phyloP scores from a whole-genome alignment of 2,888 invertebrate species.

The Siphlonurus alternatus region DNA sequence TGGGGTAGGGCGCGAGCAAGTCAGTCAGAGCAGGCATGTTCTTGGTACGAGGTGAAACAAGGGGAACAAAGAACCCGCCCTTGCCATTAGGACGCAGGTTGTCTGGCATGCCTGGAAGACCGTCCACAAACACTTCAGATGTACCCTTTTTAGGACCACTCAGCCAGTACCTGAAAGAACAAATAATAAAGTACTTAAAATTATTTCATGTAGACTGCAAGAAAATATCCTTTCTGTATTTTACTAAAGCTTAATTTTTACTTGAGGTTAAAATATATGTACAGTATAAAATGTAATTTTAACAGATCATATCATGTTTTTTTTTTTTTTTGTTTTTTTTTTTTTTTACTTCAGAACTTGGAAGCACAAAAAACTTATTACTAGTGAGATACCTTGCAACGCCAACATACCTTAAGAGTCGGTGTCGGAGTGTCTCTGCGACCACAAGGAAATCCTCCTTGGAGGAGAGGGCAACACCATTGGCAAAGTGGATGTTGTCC shows the following conservation, averaged over 20 bases:
- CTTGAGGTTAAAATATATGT: background rate
- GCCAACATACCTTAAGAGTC: constrained; percentile 39
- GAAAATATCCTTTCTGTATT: background rate
- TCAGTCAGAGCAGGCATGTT: constrained; percentile 38
- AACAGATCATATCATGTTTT: background rate
- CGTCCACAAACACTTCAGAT: constrained; percentile 61
- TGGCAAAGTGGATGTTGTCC: constrained; percentile 66
- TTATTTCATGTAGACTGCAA: background rate
- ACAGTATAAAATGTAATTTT: background rate
- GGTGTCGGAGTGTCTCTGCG: constrained; percentile 46
- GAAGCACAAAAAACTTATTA: background rate
- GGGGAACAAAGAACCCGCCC: constrained; percentile 47
- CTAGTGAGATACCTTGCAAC: background rate
- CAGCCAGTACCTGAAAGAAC: constrained; percentile 56
- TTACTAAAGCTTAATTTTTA: background rate
- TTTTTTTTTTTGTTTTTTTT: background rate
- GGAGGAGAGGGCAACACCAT: constrained; percentile 68
- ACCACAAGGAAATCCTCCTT: constrained; percentile 70
- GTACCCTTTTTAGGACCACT: constrained; percentile 67
- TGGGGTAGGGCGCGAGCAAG: constrained; percentile 41
- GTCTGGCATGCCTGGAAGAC: constrained; percentile 60
- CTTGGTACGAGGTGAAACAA: constrained; percentile 36
- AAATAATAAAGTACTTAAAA: constrained; percentile 10
- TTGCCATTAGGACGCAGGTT: constrained; percentile 41
- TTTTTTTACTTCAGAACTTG: background rate